Base-by-base conservation (phyloP, 2,797 vertebrate species). In the Arnoldichthys spilopterus region DNA sequence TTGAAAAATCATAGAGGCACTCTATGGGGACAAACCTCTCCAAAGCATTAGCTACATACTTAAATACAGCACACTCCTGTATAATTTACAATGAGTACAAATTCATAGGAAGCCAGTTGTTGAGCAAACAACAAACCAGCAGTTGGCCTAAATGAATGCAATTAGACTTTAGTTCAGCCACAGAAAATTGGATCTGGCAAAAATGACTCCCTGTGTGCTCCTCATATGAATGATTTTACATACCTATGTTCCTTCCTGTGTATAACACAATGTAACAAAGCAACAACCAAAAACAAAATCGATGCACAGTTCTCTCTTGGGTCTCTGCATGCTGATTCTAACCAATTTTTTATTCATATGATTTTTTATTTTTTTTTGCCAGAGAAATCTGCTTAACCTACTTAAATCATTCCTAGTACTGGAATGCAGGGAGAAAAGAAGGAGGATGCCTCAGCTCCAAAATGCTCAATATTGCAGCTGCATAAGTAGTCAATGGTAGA, bases 91-190 rank as follows among this genome's bases (percentile, higher is more conserved):
- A 76, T 53, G 63, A 34, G 32, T 28, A 37, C 69, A 47, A 49
- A 81, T 62, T 79, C 84, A 79, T 66, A 67, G 76, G 73, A 70
- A 81, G 75, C 40, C 78, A 32, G 43, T 72, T 59, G 32, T 59
- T 28, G 73, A 82, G 79, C 40, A 78, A 74, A 62, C 66, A 79
- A 80, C 72, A 82, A 77, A 85, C 43, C 77, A 77, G 74, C 47
- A 61, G 80, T 78, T 82, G 83, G 78, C 72, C 67, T 78, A 58
- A 70, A 72, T 64, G 67, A 83, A 81, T 37, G 73, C 69, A 85
- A 83, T 83, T 83, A 81, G 56, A 69, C 78, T 63, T 81, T 63
- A 32, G 68, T 82, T 58, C 74, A 71, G 76, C 73, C 67, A 73
- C 53, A 79, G 72, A 75, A 68, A 69, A 70, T 79, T 79, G 59